Evolutionary conservation across 2,797 vertebrate genomes (phyloP).

Genomic region (Fundulus diaphanus): DNA sequence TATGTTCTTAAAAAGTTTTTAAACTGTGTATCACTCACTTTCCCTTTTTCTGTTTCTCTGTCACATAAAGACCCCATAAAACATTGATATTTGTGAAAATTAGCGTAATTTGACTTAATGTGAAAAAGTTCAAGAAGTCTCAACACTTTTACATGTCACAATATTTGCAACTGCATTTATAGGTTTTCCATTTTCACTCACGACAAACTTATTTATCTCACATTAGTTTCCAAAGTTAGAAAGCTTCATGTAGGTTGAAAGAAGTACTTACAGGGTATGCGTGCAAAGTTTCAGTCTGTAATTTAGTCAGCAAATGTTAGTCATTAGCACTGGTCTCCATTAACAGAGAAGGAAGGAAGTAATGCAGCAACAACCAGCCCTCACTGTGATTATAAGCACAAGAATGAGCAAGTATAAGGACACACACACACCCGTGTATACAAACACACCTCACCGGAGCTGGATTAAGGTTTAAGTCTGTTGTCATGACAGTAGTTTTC

Average conservation of each 20-base stretch:
- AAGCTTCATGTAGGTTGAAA: not conserved
- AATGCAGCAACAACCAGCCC: constrained; percentile 21
- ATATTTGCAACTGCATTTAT: not conserved
- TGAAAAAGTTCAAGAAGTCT: not conserved
- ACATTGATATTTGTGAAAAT: too few relatives aligned
- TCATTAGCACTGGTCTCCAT: constrained; percentile 41
- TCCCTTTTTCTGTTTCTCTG: too few relatives aligned
- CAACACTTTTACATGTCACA: not conserved
- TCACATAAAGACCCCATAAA: too few relatives aligned
- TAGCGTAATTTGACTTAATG: too few relatives aligned
- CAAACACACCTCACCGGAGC: not conserved
- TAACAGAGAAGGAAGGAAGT: constrained; percentile 45
- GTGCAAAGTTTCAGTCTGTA: constrained; percentile 22
- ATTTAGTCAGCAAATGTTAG: constrained; percentile 48
- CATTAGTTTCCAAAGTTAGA: not conserved
- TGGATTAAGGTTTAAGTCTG: constrained; percentile 34
- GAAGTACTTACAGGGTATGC: not conserved
- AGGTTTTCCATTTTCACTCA: too few relatives aligned
- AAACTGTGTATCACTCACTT: too few relatives aligned
- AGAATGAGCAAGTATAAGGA: constrained; percentile 27
- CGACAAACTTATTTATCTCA: too few relatives aligned
- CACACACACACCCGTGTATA: not conserved
- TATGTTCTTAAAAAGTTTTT: too few relatives aligned
- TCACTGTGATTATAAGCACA: constrained; percentile 35
- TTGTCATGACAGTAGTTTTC: constrained; percentile 54